Evolutionary conservation across 2,797 vertebrate genomes (phyloP).

Genomic region (Atherinosoma microstoma): DNA sequence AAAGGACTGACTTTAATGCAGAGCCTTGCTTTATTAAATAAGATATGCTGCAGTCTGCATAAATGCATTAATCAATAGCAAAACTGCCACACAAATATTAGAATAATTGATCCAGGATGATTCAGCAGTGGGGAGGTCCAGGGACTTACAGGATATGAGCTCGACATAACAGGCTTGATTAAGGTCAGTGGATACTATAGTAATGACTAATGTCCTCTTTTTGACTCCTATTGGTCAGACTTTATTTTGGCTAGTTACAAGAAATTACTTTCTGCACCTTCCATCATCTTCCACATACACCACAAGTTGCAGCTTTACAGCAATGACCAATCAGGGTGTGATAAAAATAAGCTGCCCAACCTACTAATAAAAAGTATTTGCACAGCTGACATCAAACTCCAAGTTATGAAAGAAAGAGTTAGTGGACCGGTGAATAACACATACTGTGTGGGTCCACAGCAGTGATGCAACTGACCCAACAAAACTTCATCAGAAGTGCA

Average conservation of each 20-base stretch:
- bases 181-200: conserved; percentile 74
- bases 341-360: conserved; percentile 71
- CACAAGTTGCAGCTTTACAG: conserved; percentile 61
- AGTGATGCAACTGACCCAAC: conserved; percentile 15
- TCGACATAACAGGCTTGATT: conserved; percentile 63
- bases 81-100: conserved; percentile 80
- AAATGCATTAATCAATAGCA: conserved; percentile 77
- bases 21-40: conserved; percentile 75
- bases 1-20: conserved; percentile 74
- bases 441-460: conserved; percentile 12
- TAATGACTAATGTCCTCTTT: conserved; percentile 76
- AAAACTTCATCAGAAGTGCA: conserved; percentile 15
- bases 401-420: conserved; percentile 55
- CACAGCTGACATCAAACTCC: conserved; percentile 59
- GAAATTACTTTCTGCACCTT: conserved; percentile 72
- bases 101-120: conserved; percentile 80
- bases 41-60: conserved; percentile 77
- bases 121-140: conserved; percentile 73
- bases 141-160: conserved; percentile 69
- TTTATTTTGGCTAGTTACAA: conserved; percentile 78
- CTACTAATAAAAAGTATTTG: conserved; percentile 68
- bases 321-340: conserved; percentile 66
- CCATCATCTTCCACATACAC: conserved; percentile 65
- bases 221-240: conserved; percentile 66
- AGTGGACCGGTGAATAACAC: conserved; percentile 26